These are phyloP conservation scores for Allacma fusca DNA, from an alignment of 2,888 invertebrate species.

Conservation along the genomic window DNA sequence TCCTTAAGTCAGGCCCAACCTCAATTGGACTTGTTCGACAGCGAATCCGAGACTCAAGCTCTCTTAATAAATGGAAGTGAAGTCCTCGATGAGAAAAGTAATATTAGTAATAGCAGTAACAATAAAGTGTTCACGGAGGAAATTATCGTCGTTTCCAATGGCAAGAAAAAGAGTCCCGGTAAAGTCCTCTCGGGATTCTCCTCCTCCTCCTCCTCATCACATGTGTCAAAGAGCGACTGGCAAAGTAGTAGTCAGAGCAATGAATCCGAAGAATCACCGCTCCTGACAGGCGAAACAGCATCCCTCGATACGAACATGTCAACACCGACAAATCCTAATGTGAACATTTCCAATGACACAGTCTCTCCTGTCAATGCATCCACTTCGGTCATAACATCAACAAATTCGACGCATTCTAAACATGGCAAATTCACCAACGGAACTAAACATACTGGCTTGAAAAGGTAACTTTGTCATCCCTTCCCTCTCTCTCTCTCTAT, in stretches of 20 bases:
- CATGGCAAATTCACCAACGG: constrained; percentile 58
- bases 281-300: constrained; percentile 41
- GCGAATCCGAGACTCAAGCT: background rate
- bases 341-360: constrained; percentile 54
- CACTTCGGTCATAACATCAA: background rate
- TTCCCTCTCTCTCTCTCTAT: too few species aligned
- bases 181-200: constrained; percentile 43
- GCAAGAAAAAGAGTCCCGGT: constrained; percentile 37
- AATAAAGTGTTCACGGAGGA: constrained; percentile 55
- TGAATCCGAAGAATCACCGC: constrained; percentile 53
- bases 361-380: constrained; percentile 14
- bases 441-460: constrained; percentile 58
- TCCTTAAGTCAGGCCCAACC: background rate
- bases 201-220: constrained; percentile 44
- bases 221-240: constrained; percentile 37
- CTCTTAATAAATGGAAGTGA: background rate
- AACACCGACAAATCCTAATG: constrained; percentile 38
- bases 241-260: constrained; percentile 28
- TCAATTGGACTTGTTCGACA: background rate
- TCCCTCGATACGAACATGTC: constrained; percentile 37
- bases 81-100: background rate
- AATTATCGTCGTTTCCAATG: constrained; percentile 52
- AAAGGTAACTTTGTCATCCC: too few species aligned
- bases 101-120: constrained; percentile 1
- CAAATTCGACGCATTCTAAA: constrained; percentile 32